phyloP scores from a whole-genome alignment of 1,140 invertebrate species.

The Drosophila mayri region DNA sequence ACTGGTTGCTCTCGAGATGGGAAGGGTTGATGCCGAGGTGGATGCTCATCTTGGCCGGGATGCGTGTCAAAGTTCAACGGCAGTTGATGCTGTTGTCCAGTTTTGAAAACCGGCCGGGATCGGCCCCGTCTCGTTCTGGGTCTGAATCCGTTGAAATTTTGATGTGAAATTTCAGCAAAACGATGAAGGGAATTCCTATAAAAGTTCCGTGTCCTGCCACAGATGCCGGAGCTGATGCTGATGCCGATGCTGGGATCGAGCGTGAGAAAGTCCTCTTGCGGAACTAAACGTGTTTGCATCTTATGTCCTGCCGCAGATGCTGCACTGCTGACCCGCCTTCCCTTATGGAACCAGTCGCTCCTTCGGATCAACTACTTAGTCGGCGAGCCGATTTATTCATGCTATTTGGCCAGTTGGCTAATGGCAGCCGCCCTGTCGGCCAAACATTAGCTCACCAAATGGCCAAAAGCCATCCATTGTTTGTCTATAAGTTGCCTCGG shows the following conservation, averaged over 20 bases:
- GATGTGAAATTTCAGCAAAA: conserved; percentile 83
- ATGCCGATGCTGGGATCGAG: conserved; percentile 42
- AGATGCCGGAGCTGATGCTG: conserved; percentile 56
- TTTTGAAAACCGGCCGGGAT: conserved; percentile 77
- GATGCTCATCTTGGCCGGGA: conserved; percentile 72
- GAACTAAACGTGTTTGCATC: conserved; percentile 61
- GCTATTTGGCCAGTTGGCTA: conserved; percentile 73
- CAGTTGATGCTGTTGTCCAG: conserved; percentile 69
- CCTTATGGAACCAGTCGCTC: conserved; percentile 31
- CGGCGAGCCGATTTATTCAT: conserved; percentile 71
- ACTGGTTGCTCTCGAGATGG: conserved; percentile 49
- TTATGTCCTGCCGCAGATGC: conserved; percentile 59
- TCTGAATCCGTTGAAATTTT: conserved; percentile 81
- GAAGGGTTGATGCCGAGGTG: conserved; percentile 42
- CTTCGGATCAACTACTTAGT: conserved; percentile 61
- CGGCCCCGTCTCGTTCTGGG: conserved; percentile 42
- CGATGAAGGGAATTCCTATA: conserved; percentile 62
- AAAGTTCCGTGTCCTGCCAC: conserved; percentile 78
- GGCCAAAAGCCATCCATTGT: conserved; percentile 70
- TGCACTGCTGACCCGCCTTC: conserved; percentile 30
- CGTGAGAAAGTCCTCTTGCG: conserved; percentile 66
- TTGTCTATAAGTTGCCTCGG: conserved; percentile 56
- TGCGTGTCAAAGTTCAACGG: conserved; percentile 83
- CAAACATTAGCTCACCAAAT: conserved; percentile 77
- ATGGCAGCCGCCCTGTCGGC: conserved; percentile 47